phyloP scores from a whole-genome alignment of 2,797 vertebrate genomes.

The Aselliscus stoliczkanus region DNA sequence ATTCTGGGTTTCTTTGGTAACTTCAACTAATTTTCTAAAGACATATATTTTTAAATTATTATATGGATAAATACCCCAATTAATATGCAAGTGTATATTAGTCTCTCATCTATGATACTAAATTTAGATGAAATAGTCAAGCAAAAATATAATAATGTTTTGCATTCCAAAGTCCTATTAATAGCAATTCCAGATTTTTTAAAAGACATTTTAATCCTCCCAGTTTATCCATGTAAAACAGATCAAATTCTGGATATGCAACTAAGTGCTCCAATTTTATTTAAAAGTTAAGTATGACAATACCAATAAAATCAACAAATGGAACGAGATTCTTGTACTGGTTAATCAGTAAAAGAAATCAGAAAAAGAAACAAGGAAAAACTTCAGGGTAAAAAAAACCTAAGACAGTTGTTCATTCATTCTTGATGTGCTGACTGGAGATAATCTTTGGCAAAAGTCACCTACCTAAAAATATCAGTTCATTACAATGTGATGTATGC shows the following conservation, averaged over 20 bases:
- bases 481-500: neutral
- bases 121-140: conserved; percentile 39
- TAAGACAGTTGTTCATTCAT: neutral
- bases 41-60: conserved; percentile 7
- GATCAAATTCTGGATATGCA: conserved; percentile 24
- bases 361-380: conserved; percentile 29
- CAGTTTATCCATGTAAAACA: conserved; percentile 5
- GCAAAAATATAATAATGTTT: conserved; percentile 47
- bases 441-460: conserved; percentile 23
- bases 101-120: conserved; percentile 27
- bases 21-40: conserved; percentile 41
- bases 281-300: conserved; percentile 27
- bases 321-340: neutral
- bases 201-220: conserved; percentile 52
- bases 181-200: conserved; percentile 32
- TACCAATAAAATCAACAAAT: conserved; percentile 16
- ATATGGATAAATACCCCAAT: neutral
- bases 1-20: conserved; percentile 3
- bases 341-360: conserved; percentile 32
- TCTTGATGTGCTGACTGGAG: neutral
- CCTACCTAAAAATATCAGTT: conserved; percentile 36
- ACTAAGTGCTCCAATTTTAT: conserved; percentile 34
- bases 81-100: neutral
- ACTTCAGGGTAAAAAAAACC: conserved; percentile 30
- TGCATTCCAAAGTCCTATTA: conserved; percentile 32